Base-by-base conservation (phyloP, 2,797 vertebrate genomes). In the Lithobates sylvaticus region DNA sequence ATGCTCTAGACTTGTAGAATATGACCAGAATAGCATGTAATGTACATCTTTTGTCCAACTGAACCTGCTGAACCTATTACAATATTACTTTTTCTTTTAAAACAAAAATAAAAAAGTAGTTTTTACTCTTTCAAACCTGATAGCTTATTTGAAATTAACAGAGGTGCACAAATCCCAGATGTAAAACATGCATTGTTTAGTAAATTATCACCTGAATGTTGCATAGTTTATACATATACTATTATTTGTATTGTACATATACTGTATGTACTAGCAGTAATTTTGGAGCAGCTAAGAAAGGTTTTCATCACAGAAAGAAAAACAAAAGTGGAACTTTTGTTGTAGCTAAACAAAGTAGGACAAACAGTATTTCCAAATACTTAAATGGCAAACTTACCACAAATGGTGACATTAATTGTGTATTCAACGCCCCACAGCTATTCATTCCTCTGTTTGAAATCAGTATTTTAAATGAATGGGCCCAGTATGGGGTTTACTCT, bases 341-440 rank as follows among this genome's bases (percentile, higher is more conserved):
- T 85, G 7, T 79, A 78, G 76, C 69, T 67, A 85, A 85, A 84
- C 78, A 80, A 86, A 86, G 65, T 86, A 76, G 81, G 73, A 77
- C 36, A 83, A 83, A 84, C 80, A 79, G 76, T 64, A 44, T 84
- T 84, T 84, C 67, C 71, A 75, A 80, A 78, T n/a, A 76, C 76
- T 58, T 87, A 87, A 87, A 87, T 84, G 71, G 81, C 81, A 87
- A 87, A 58, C 58, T 80, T 87, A 84, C 86, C 70, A 87, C 81
- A 84, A 84, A 75, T 50, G 32, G 86, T 87, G 71, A 76, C 76
- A 87, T 87, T 82, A 84, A 87, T 84, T 87, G 86, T 84, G 18
- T 80, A 71, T 78, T 87, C 44, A 70, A 84, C 64, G 23, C 81
- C 86, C 86, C 64, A 78, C 86, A 83, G 86, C 82, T 87, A 81